phyloP scores from a whole-genome alignment of 2,113 vertebrate genomes.

The Mus musculus region GRCm39 chr10:124424001-124424500 shows the following conservation, averaged over 20 bases:
- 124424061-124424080: accelerated
- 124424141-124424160: background rate
- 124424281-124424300: background rate
- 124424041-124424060: constrained; percentile 87
- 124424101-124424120: no score
- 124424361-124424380: background rate
- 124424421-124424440: background rate
- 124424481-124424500: background rate
- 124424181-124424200: background rate
- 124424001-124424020: constrained; percentile 89
- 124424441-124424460: background rate
- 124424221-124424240: background rate
- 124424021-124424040: constrained; percentile 97
- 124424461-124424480: background rate
- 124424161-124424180: background rate
- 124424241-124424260: background rate
- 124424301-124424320: background rate
- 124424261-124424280: background rate
- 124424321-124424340: no score
- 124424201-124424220: background rate
- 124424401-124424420: background rate
- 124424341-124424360: background rate
- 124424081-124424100: background rate
- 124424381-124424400: background rate
- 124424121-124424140: background rate